phyloP scores from a whole-genome alignment of 2,888 invertebrate species.

The Acanthosepion lycidas region DNA sequence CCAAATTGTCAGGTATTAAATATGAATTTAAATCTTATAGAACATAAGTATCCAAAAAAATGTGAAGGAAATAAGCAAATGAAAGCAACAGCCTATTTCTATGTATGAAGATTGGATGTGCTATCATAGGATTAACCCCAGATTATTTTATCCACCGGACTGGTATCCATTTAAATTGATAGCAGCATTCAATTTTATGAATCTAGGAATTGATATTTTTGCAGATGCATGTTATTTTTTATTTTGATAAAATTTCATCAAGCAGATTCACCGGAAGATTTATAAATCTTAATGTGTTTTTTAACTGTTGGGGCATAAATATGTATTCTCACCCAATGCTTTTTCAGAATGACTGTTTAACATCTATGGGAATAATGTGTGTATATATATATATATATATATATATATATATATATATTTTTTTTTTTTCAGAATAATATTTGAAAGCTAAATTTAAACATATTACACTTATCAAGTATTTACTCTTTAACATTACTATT shows the following conservation, averaged over 20 bases:
- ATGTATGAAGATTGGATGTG: not conserved
- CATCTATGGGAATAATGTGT: not conserved
- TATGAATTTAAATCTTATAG: not conserved
- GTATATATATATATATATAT: too few relatives aligned
- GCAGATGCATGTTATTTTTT: not conserved
- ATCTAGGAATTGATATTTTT: not conserved
- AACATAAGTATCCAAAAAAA: not conserved
- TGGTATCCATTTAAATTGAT: constrained; percentile 24
- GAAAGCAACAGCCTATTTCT: not conserved
- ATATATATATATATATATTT: too few relatives aligned
- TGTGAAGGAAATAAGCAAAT: not conserved
- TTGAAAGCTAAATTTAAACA: not conserved
- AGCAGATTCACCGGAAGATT: not conserved
- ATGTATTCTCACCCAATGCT: not conserved
- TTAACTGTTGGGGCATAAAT: not conserved
- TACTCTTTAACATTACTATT: not conserved
- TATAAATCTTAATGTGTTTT: not conserved
- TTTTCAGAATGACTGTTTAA: not conserved
- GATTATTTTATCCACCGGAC: not conserved
- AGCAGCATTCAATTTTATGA: not conserved
- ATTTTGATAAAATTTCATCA: not conserved
- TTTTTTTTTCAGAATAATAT: not conserved
- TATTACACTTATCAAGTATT: not conserved
- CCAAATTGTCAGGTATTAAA: not conserved
- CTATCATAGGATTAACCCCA: constrained; percentile 33